These are phyloP conservation scores for Holocentrus rufus DNA, from an alignment of 2,797 vertebrate genomes.

Conservation along the genomic window DNA sequence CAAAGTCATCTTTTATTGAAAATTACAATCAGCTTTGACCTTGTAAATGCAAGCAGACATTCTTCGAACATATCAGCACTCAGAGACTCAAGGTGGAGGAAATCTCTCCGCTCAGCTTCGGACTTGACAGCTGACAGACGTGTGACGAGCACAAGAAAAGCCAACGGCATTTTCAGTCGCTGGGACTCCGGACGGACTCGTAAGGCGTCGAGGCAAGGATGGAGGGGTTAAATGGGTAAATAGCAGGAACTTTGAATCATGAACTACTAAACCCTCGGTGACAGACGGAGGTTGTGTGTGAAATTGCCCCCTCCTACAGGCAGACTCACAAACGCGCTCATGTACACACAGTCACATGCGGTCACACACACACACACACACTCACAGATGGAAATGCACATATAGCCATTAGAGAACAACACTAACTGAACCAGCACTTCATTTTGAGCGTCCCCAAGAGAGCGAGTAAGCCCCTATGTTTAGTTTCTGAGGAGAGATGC, in stretches of 20 bases:
- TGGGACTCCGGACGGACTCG: neutral
- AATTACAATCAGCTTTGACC: neutral
- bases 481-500: slow-evolving; percentile 43
- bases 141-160: neutral
- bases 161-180: neutral
- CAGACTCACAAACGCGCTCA: slow-evolving; percentile 3
- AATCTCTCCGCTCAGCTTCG: no score
- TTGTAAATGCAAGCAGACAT: neutral
- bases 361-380: slow-evolving; percentile 28
- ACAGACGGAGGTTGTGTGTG: slow-evolving; percentile 17
- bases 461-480: slow-evolving; percentile 49
- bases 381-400: slow-evolving; percentile 3
- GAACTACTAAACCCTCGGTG: neutral
- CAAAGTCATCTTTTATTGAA: neutral
- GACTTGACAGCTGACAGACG: no score
- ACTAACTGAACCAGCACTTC: slow-evolving; percentile 55
- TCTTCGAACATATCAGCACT: no score
- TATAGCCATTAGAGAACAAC: slow-evolving; percentile 50
- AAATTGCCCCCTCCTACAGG: slow-evolving; percentile 41
- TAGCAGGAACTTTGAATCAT: slow-evolving; percentile 6
- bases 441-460: slow-evolving; percentile 54
- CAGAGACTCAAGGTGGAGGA: no score
- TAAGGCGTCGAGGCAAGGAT: neutral
- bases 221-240: neutral
- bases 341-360: slow-evolving; percentile 23